A percentile compares a stretch with the other conserved stretches of the same genome.
Conservation (phyloP, 1,140 invertebrate species). For the Zophobas atratus region DNA sequence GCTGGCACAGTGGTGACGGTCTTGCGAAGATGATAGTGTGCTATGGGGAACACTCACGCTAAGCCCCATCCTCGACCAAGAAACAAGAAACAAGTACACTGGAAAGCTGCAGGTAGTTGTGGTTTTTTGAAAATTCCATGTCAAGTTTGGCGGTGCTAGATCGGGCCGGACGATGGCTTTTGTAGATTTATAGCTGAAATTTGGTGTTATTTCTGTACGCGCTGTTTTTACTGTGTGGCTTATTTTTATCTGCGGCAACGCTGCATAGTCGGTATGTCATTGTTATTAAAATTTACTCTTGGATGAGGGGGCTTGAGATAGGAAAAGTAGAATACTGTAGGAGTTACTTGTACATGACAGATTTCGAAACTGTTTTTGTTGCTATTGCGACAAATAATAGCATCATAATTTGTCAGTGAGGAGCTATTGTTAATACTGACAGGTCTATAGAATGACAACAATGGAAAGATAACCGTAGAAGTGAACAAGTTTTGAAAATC, state of each 20-base stretch:
- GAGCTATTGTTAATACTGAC: too few species aligned
- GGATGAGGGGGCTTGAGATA: neutral
- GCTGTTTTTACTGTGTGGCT: constrained; percentile 37
- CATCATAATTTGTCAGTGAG: too few species aligned
- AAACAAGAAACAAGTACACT: constrained; percentile 79
- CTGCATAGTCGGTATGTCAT: constrained; percentile 40
- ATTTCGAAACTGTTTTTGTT: too few species aligned
- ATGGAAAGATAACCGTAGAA: neutral
- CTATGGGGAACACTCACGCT: constrained; percentile 70
- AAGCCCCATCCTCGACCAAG: constrained; percentile 67
- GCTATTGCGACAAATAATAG: too few species aligned
- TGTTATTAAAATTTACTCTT: constrained; percentile 27
- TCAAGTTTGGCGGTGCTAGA: constrained; percentile 3
- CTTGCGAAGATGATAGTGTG: constrained; percentile 68
- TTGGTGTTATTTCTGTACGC: constrained; percentile 38
- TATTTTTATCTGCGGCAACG: constrained; percentile 40
- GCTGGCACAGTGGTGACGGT: constrained; percentile 50
- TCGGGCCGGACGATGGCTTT: neutral
- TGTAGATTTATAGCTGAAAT: neutral
- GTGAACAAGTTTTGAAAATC: neutral
- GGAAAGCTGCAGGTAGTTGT: constrained; percentile 79
- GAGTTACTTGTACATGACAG: neutral
- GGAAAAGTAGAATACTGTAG: neutral
- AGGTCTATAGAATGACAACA: neutral
- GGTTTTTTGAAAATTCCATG: neutral